Conservation (phyloP, 2,113 vertebrate genomes). For the Lepus timidus region DNA sequence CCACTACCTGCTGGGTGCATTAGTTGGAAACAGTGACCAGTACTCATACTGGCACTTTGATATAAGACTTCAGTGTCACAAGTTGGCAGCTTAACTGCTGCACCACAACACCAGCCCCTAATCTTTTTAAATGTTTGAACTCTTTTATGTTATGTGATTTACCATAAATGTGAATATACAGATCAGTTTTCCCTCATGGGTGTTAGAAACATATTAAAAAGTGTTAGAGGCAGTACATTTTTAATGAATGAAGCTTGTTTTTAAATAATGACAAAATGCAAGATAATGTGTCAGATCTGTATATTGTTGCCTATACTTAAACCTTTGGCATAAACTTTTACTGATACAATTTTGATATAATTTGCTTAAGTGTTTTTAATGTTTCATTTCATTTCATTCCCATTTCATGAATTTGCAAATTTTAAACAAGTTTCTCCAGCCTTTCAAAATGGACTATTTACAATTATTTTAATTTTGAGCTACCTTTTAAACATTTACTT, state of each 20-base stretch:
- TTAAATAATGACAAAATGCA: not conserved
- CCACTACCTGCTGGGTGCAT: no score
- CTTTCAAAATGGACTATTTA: constrained; percentile 4
- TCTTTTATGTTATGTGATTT: not conserved
- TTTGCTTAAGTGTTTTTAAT: constrained; percentile 39
- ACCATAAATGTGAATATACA: not conserved
- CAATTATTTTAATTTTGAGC: constrained; percentile 41
- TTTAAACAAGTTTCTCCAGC: not conserved
- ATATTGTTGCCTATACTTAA: constrained; percentile 3
- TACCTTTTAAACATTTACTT: not conserved
- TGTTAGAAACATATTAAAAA: constrained; percentile 53
- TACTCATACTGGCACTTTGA: no score
- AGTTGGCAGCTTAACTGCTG: no score
- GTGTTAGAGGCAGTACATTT: not conserved
- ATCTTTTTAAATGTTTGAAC: constrained; percentile 31
- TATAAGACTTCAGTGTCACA: no score
- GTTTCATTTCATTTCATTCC: constrained; percentile 29
- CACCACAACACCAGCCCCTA: no score
- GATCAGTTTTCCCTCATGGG: constrained; percentile 7
- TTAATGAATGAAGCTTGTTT: not conserved
- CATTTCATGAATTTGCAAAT: constrained; percentile 9
- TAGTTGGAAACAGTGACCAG: no score
- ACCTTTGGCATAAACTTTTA: constrained; percentile 49
- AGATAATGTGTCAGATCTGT: not conserved
- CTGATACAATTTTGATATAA: not conserved